These are phyloP conservation scores for Keiferia lycopersicella DNA, from an alignment of 2,888 invertebrate species.

Conservation along the genomic window DNA sequence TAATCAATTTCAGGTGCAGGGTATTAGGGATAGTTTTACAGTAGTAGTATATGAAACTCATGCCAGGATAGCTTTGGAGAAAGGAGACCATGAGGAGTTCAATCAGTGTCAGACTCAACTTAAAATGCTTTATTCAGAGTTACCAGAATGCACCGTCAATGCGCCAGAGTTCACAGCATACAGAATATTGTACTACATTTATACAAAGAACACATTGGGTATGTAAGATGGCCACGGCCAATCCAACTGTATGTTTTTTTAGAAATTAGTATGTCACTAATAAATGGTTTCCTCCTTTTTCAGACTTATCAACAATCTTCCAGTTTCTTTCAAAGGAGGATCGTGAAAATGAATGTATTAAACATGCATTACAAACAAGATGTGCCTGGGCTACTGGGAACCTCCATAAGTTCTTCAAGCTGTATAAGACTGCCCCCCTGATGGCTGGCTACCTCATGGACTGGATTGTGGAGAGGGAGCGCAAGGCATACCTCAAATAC, in stretches of 20 bases:
- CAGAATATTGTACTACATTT: slow-evolving; percentile 97
- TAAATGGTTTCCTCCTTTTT: slow-evolving; percentile 32
- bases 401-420: slow-evolving; percentile 94
- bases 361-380: slow-evolving; percentile 92
- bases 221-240: background rate
- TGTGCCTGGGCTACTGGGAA: slow-evolving; percentile 97
- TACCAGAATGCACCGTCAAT: slow-evolving; percentile 85
- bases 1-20: slow-evolving; percentile 88
- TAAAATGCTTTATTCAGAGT: slow-evolving; percentile 94
- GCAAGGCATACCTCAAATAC: slow-evolving; percentile 94
- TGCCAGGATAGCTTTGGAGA: slow-evolving; percentile 98
- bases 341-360: slow-evolving; percentile 89
- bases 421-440: slow-evolving; percentile 93
- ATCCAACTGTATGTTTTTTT: background rate
- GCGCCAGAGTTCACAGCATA: slow-evolving; percentile 97
- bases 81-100: slow-evolving; percentile 99
- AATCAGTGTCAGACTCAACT: slow-evolving; percentile 99
- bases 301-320: slow-evolving; percentile 96
- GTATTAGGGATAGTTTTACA: slow-evolving; percentile 95
- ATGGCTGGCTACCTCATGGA: slow-evolving; percentile 99
- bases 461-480: slow-evolving; percentile 98
- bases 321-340: slow-evolving; percentile 89
- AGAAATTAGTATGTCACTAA: slow-evolving; percentile 13
- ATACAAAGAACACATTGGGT: slow-evolving; percentile 98
- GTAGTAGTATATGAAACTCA: slow-evolving; percentile 99